Evolutionary conservation across 1,140 invertebrate genomes (phyloP).

Genomic region (Pentalonia nigronervosa): DNA sequence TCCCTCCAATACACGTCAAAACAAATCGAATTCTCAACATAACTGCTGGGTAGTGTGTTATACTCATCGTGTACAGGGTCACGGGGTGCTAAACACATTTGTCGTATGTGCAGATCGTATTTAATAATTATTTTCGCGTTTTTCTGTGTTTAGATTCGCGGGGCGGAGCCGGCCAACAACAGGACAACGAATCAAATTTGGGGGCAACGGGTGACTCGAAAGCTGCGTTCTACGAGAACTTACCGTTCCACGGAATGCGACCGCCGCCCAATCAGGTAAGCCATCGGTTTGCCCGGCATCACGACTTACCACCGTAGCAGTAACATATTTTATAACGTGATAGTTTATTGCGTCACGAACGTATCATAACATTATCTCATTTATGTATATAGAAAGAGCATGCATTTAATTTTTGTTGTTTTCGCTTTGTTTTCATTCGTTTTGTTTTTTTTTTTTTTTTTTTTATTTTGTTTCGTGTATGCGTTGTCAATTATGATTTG

Average conservation of each 20-base stretch:
- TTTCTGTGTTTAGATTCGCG: conserved; percentile 57
- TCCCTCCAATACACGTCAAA: not conserved
- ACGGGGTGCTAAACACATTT: not conserved
- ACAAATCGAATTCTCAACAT: not conserved
- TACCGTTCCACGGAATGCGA: conserved; percentile 91
- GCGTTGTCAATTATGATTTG: conserved; percentile 29
- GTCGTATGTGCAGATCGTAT: not conserved
- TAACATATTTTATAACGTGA: not conserved
- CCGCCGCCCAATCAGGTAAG: conserved; percentile 88
- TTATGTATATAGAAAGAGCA: not conserved
- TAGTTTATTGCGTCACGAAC: not conserved
- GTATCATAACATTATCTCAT: not conserved
- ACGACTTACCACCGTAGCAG: not conserved
- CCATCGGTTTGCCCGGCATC: not conserved
- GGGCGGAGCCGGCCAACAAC: conserved; percentile 57
- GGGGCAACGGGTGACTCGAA: conserved; percentile 67
- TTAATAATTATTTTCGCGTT: not conserved
- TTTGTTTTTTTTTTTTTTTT: conserved; percentile 57
- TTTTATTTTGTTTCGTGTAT: conserved; percentile 26
- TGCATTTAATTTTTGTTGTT: not conserved
- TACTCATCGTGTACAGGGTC: no score
- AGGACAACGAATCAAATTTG: conserved; percentile 54
- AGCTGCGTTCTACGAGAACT: conserved; percentile 89
- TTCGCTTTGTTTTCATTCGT: not conserved
- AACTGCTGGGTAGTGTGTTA: not conserved